Evolutionary conservation across 2,888 invertebrate genomes (phyloP), one percentile per base, ranked within the genome.

Genomic region (Yponomeuta cagnagella): DNA sequence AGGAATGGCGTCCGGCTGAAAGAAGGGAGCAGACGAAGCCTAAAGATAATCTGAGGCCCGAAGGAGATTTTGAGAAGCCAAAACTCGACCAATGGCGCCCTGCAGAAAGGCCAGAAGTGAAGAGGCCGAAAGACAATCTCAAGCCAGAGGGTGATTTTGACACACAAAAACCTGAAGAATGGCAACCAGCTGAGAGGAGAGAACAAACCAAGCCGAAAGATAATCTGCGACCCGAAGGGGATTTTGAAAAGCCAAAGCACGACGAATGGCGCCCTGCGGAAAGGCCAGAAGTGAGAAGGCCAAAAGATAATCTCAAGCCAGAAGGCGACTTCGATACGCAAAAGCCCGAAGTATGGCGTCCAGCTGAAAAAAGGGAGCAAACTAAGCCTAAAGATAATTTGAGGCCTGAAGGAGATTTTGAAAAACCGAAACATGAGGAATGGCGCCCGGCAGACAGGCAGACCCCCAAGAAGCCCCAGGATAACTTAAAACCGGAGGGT

Each of bases 61-160:
- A 93, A 77, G 93, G 93, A n/a, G 92, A 93, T 0, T 94, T 94
- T 77, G 91, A 93, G 74, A 77, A 87, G 10, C 94, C 93, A 0
- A 85, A 85, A 68, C 88, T 86, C 69, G 83, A 88, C 0, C 75
- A 83, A 63, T 93, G 86, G 77, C 83, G 81, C 10, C 93, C 93
- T 0, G 92, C 87, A 8, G 94, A 94, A 76, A 79, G 92, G 23
- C 90, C 85, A 0, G 78, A 77, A 10, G 88, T 80, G 0, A 87
- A 80, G 0, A 90, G 86, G 74, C 94, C 93, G 0, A 77, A 87
- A 73, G 93, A 94, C 70, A 94, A 95, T 75, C 77, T 95, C 0
- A 87, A 83, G 71, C 89, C 93, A 0, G 94, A 94, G 81, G 95
- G 94, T 0, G 92, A 93, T 0, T 94, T 94, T 75, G 86, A 93